Evolutionary conservation across 2,113 vertebrate genomes (phyloP).

Genomic region (Baryphthengus martii): DNA sequence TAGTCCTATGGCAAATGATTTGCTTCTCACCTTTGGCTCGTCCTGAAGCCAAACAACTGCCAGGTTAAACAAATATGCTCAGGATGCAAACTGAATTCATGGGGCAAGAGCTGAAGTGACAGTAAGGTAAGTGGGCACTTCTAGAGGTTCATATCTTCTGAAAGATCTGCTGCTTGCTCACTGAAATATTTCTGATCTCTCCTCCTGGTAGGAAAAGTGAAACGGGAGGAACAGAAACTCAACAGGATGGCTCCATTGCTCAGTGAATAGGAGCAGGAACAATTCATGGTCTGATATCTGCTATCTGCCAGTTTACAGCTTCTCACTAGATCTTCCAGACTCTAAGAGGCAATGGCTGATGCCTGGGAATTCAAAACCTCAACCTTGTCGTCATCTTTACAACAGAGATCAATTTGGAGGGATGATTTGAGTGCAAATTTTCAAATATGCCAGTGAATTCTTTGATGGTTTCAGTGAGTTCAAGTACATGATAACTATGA

Average conservation of each 20-base stretch:
- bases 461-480: neutral
- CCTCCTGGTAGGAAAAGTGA: neutral
- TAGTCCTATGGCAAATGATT: conserved; percentile 31
- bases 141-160: neutral
- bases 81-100: conserved; percentile 51
- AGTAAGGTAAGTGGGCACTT: neutral
- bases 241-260: neutral
- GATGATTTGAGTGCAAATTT: neutral
- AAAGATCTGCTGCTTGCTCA: neutral
- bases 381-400: neutral
- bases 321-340: neutral
- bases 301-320: neutral
- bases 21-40: conserved; percentile 69
- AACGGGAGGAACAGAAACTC: conserved; percentile 42
- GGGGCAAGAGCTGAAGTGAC: conserved; percentile 7
- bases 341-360: neutral
- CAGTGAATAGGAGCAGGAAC: neutral
- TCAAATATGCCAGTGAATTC: neutral
- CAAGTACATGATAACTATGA: neutral
- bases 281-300: neutral
- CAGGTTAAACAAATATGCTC: conserved; percentile 68
- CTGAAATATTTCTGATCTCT: neutral
- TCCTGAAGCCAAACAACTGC: conserved; percentile 60
- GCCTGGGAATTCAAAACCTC: neutral
- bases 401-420: neutral